Evolutionary conservation across 2,797 vertebrate genomes (phyloP).

Genomic region (Thaleichthys pacificus): DNA sequence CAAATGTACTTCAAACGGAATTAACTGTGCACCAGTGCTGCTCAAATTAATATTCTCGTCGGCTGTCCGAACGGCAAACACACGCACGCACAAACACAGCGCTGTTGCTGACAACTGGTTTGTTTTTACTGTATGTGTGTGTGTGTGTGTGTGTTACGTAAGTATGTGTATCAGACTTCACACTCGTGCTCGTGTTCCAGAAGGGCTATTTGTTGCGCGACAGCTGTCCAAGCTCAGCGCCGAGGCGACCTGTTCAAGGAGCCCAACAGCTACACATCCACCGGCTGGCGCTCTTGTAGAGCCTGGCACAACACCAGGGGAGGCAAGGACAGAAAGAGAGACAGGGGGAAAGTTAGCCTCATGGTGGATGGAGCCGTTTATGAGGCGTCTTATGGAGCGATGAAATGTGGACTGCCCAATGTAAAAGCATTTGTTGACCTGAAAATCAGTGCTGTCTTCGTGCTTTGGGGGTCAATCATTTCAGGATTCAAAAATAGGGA

Average conservation of each 20-base stretch:
- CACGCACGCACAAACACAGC: neutral
- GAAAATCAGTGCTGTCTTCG: too few species aligned
- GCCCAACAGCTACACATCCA: neutral
- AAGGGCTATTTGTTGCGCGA: neutral
- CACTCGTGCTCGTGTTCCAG: neutral
- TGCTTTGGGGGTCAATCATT: too few species aligned
- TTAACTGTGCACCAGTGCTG: too few species aligned
- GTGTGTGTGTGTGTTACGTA: constrained; percentile 2
- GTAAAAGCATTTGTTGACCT: too few species aligned
- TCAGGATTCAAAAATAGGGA: too few species aligned
- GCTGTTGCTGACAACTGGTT: neutral
- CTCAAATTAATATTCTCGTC: neutral
- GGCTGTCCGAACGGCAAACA: neutral
- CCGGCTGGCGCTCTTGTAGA: too few species aligned
- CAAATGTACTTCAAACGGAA: too few species aligned
- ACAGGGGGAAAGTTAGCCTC: too few species aligned
- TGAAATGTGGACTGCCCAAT: too few species aligned
- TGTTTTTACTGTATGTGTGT: constrained; percentile 4
- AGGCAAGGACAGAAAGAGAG: neutral
- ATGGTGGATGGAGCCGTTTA: too few species aligned
- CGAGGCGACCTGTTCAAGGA: neutral
- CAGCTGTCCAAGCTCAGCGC: neutral
- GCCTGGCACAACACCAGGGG: neutral
- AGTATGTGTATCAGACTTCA: neutral
- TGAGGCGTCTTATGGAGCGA: too few species aligned